phyloP scores from a whole-genome alignment of 2,113 vertebrate genomes.

The Chlorocebus sabaeus region DNA sequence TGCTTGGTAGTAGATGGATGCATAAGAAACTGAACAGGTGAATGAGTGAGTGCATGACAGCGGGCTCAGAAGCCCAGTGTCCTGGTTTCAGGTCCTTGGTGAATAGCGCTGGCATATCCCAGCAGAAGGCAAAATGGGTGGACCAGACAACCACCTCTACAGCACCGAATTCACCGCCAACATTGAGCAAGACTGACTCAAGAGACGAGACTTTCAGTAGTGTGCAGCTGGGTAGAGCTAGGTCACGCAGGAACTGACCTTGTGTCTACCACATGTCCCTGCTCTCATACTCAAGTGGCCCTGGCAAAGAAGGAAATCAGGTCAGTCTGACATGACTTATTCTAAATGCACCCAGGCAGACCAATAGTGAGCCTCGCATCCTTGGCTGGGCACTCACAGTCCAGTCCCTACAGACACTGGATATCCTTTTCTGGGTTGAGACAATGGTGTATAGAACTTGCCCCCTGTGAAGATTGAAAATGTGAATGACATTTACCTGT shows the following conservation, averaged over 20 bases:
- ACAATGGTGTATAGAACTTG: background rate
- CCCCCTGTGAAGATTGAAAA: background rate
- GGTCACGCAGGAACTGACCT: background rate
- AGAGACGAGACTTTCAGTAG: background rate
- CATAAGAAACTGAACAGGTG: background rate
- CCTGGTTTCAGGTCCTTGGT: background rate
- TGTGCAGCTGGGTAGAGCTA: background rate
- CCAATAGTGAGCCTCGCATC: background rate
- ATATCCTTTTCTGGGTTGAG: background rate
- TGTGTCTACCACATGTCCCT: background rate
- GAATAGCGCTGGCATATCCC: background rate
- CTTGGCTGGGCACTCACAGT: background rate
- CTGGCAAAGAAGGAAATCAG: slow-evolving; percentile 10
- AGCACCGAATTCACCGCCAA: background rate
- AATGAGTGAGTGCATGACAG: background rate
- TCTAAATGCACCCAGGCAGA: background rate
- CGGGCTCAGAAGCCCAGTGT: background rate
- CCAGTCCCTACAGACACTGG: background rate
- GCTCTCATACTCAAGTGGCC: background rate
- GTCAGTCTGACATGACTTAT: slow-evolving; percentile 11
- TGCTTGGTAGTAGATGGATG: background rate
- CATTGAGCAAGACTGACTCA: background rate
- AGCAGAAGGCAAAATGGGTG: background rate
- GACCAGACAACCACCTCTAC: background rate
- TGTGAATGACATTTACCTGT: background rate